A percentile compares a stretch with the other conserved stretches of the same genome.
Evolutionary conservation across 2,888 invertebrate species (phyloP).

Genomic region (Heliothis peltigera): DNA sequence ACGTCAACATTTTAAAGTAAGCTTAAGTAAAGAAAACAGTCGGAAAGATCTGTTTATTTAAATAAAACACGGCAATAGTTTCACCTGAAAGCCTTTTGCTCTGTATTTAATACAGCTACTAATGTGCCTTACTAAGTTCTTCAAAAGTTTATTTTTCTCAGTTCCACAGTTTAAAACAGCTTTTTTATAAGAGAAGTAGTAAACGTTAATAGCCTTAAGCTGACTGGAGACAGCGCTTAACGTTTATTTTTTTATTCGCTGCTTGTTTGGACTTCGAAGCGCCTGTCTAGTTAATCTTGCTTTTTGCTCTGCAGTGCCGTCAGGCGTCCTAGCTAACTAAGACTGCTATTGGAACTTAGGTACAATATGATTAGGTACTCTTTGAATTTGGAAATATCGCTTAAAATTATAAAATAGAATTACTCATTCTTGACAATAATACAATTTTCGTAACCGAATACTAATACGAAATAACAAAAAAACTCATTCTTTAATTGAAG

Average conservation of each 20-base stretch:
- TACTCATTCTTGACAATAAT: too few relatives aligned
- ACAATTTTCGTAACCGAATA: too few relatives aligned
- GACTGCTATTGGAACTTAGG: constrained; percentile 19
- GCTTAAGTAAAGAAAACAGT: too few relatives aligned
- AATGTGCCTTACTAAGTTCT: neutral
- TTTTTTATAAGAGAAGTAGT: constrained; percentile 23
- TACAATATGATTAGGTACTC: constrained; percentile 15
- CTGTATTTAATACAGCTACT: neutral
- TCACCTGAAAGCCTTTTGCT: neutral
- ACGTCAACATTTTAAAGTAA: too few relatives aligned
- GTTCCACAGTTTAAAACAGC: constrained; percentile 24
- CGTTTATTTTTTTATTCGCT: constrained; percentile 49
- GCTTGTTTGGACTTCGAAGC: constrained; percentile 44
- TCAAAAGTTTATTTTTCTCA: constrained; percentile 3
- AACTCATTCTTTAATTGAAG: too few relatives aligned
- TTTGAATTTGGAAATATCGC: neutral
- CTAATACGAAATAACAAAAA: too few relatives aligned
- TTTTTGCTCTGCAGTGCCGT: constrained; percentile 46
- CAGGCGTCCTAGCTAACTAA: constrained; percentile 43
- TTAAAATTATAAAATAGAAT: too few relatives aligned
- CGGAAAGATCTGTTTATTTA: too few relatives aligned
- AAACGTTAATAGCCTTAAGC: constrained; percentile 43
- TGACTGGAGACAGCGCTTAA: constrained; percentile 41
- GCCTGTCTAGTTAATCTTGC: constrained; percentile 54
- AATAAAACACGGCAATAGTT: neutral